Percentiles rank a stretch among this genome's conserved stretches.
Evolutionary conservation across 2,797 vertebrate species (phyloP).

Genomic region (Poecilia velifera): DNA sequence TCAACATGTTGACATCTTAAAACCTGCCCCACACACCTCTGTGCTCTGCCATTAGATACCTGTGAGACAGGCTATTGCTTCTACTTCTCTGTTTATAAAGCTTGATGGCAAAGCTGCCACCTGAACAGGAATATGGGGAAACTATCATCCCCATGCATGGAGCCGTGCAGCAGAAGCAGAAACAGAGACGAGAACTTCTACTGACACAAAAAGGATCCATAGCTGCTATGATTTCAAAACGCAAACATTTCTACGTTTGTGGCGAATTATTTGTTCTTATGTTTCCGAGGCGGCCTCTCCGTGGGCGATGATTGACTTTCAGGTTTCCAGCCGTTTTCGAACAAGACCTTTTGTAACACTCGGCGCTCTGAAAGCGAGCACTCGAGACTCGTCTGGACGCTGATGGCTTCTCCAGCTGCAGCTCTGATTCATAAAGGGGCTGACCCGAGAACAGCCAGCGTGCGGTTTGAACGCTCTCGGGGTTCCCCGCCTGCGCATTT

Average conservation of each 20-base stretch:
- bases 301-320: constrained; percentile 16
- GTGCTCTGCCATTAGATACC: constrained; percentile 5
- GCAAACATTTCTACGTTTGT: constrained; percentile 9
- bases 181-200: constrained; percentile 6
- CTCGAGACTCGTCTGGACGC: constrained; percentile 19
- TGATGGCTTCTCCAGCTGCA: constrained; percentile 67
- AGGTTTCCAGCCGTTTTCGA: constrained; percentile 14
- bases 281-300: constrained; percentile 20
- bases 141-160: constrained; percentile 33
- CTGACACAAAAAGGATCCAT: constrained; percentile 22
- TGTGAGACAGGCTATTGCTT: constrained; percentile 39
- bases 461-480: constrained; percentile 24
- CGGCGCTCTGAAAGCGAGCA: constrained; percentile 30
- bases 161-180: constrained; percentile 1
- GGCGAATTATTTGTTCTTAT: constrained; percentile 11
- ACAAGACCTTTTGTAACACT: constrained; percentile 23
- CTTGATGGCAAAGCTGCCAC: constrained; percentile 21
- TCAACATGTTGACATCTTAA: constrained; percentile 49
- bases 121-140: constrained; percentile 59
- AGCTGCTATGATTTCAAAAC: constrained; percentile 23
- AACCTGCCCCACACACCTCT: neutral
- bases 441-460: constrained; percentile 24
- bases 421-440: constrained; percentile 45
- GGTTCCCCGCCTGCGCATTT: constrained; percentile 12
- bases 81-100: constrained; percentile 11